Conservation (phyloP, 1,140 invertebrate species). For the Halesus radiatus region DNA sequence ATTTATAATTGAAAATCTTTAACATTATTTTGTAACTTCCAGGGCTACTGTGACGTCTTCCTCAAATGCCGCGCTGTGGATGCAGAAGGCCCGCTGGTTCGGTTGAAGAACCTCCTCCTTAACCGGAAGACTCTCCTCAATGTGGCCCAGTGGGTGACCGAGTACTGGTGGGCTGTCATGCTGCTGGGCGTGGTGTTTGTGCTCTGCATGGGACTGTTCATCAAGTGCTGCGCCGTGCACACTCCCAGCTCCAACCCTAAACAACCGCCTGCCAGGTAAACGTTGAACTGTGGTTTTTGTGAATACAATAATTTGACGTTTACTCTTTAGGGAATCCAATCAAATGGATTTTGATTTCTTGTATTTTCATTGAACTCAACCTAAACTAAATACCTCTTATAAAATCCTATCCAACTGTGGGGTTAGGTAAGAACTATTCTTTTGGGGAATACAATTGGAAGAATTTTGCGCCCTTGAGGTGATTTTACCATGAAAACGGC, state of each 20-base stretch:
- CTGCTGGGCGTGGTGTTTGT: conserved; percentile 92
- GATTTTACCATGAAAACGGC: too few relatives aligned
- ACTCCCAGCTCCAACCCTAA: conserved; percentile 98
- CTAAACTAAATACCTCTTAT: too few relatives aligned
- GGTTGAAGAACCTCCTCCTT: conserved; percentile 96
- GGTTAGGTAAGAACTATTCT: too few relatives aligned
- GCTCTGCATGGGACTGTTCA: conserved; percentile 97
- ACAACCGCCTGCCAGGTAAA: conserved; percentile 81
- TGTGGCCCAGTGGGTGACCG: conserved; percentile 91
- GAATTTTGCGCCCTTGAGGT: too few relatives aligned
- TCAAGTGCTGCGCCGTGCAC: conserved; percentile 99
- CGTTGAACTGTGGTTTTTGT: too few relatives aligned
- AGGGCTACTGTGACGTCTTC: conserved; percentile 99
- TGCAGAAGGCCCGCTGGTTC: conserved; percentile 96
- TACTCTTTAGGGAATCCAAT: background rate
- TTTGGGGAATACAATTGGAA: too few relatives aligned
- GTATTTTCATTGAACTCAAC: too few relatives aligned
- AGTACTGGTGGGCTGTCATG: conserved; percentile 97
- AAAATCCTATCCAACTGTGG: too few relatives aligned
- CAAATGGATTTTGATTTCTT: too few relatives aligned
- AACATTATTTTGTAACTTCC: conserved; percentile 40
- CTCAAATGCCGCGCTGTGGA: conserved; percentile 97
- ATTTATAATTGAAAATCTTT: background rate
- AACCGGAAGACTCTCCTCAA: conserved; percentile 90
- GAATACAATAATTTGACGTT: background rate